Conservation (phyloP, 2,888 invertebrate species). For the Standfussiana lucernea region DNA sequence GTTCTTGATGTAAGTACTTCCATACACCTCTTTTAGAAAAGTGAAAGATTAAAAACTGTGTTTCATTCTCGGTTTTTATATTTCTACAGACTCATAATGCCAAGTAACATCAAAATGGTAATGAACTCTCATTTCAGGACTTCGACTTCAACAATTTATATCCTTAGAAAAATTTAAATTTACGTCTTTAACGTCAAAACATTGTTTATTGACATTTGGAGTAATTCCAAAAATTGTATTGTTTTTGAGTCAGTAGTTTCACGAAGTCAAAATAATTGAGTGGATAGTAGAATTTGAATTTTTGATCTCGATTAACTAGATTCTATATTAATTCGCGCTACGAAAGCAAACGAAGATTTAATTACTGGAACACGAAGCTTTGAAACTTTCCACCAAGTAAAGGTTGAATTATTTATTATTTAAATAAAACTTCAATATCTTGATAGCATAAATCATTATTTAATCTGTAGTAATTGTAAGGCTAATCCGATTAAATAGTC, state of each 20-base stretch:
- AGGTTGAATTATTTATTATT: constrained; percentile 6
- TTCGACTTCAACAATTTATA: not conserved
- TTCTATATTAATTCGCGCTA: constrained; percentile 26
- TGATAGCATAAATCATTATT: constrained; percentile 5
- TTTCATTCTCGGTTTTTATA: not conserved
- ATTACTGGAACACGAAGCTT: constrained; percentile 29
- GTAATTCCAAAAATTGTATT: not conserved
- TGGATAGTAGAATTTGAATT: constrained; percentile 15
- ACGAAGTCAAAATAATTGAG: constrained; percentile 15
- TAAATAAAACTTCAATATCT: constrained; percentile 7
- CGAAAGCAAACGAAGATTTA: constrained; percentile 7
- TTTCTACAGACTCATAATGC: not conserved
- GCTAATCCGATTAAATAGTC: not conserved
- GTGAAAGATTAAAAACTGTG: not conserved
- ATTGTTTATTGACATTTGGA: not conserved
- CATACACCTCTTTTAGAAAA: not conserved
- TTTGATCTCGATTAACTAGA: constrained; percentile 31
- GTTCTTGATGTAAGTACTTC: not conserved
- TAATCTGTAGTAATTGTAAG: not conserved
- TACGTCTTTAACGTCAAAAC: not conserved
- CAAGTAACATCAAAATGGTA: not conserved
- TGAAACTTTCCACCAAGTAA: constrained; percentile 10
- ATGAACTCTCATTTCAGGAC: not conserved
- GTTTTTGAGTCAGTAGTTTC: not conserved
- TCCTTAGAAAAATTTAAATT: not conserved